Conservation (phyloP, 35 echinoderm and acorn worm genomes). For the Acanthaster planci region DNA sequence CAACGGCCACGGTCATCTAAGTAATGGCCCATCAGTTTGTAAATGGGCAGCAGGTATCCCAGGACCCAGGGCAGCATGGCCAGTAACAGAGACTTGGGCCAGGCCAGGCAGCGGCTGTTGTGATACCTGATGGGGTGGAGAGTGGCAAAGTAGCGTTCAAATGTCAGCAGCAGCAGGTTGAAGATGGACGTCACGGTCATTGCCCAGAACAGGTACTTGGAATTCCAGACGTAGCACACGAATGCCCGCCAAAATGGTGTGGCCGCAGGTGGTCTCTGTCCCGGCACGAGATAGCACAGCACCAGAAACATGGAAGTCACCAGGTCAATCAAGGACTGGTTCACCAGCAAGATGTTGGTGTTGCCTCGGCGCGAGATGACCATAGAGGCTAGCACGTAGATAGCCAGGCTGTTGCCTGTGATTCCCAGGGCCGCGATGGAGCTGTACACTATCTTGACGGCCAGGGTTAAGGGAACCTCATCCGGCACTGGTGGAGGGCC, state of each 20-base stretch:
- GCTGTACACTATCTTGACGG: neutral
- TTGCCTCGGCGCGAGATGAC: neutral
- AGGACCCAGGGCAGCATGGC: conserved; percentile 47
- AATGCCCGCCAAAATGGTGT: conserved; percentile 4
- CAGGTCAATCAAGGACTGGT: conserved; percentile 81
- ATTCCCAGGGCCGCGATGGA: conserved; percentile 38
- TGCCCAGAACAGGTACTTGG: conserved; percentile 63
- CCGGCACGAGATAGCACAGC: conserved; percentile 22
- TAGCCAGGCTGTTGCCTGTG: conserved; percentile 34
- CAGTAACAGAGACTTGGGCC: neutral
- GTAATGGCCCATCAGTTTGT: neutral
- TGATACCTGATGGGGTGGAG: conserved; percentile 52
- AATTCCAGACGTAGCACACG: conserved; percentile 63
- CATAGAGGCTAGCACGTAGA: conserved; percentile 9
- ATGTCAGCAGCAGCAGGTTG: conserved; percentile 60
- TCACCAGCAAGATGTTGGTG: conserved; percentile 69
- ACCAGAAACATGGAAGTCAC: conserved; percentile 45
- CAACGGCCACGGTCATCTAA: conserved; percentile 12
- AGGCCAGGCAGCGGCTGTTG: neutral
- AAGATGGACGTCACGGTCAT: conserved; percentile 32
- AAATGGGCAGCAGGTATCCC: conserved; percentile 19
- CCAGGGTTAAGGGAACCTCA: neutral
- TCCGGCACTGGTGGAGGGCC: too few relatives aligned
- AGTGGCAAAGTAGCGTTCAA: conserved; percentile 63
- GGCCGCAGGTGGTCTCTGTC: neutral